phyloP scores from a whole-genome alignment of 2,113 vertebrate genomes.

The Pelmatolapia mariae region DNA sequence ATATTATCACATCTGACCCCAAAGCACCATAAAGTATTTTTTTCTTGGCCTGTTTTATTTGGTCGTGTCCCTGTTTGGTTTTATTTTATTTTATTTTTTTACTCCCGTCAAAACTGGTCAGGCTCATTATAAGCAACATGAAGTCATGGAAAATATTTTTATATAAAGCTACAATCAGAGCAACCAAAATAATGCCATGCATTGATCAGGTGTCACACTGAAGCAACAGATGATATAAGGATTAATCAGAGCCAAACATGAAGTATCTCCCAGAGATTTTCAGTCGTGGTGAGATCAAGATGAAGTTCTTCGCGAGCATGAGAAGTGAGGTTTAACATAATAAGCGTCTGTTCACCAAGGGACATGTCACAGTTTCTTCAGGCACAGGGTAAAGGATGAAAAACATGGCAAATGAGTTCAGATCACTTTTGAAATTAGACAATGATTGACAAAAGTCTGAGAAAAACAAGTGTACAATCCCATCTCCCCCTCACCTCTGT shows the following conservation, averaged over 20 bases:
- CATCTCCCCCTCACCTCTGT: not conserved
- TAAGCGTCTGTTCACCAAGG: not conserved
- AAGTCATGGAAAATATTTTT: constrained; percentile 11
- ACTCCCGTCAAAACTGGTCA: not conserved
- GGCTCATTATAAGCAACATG: not conserved
- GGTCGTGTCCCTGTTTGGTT: not conserved
- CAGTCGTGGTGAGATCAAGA: not conserved
- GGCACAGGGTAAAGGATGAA: not conserved
- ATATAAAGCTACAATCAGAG: not conserved
- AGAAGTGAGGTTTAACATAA: not conserved
- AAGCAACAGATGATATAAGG: not conserved
- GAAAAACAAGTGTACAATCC: not conserved
- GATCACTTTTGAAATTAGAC: not conserved
- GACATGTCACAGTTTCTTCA: not conserved
- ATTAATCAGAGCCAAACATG: not conserved
- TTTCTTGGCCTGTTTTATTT: not conserved
- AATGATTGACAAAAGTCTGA: not conserved
- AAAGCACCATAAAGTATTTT: not conserved
- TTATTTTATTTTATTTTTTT: not conserved
- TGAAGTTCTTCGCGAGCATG: not conserved
- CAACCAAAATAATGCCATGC: not conserved
- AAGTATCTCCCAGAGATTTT: not conserved
- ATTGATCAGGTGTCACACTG: not conserved
- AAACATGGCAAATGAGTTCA: not conserved
- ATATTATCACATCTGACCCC: not conserved